These are phyloP conservation scores for Danionella dracula DNA, from an alignment of 2,797 vertebrate genomes.

Conservation along the genomic window DNA sequence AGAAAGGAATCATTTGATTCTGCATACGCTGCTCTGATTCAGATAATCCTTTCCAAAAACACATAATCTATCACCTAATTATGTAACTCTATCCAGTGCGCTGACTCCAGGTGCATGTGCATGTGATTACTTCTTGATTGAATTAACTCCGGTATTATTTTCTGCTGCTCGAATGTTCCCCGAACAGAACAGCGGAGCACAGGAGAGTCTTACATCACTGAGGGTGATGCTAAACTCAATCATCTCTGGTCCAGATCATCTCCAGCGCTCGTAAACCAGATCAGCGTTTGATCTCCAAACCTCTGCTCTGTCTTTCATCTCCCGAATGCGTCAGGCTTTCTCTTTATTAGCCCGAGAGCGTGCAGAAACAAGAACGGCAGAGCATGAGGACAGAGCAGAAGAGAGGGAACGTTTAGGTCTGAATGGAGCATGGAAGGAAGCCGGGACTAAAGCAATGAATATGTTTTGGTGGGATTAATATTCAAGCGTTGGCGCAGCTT, in stretches of 20 bases:
- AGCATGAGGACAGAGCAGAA: background rate
- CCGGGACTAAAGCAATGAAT: no score
- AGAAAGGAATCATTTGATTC: no score
- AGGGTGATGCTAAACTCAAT: background rate
- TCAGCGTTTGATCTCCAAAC: background rate
- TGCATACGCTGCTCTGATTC: no score
- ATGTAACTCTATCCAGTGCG: no score
- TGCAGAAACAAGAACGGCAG: background rate
- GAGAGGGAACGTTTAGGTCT: no score
- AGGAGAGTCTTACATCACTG: background rate
- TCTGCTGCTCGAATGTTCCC: background rate
- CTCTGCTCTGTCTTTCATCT: slow-evolving; percentile 20
- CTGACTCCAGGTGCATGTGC: no score
- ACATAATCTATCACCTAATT: no score
- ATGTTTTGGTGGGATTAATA: no score
- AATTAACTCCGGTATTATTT: background rate
- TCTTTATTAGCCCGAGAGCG: background rate
- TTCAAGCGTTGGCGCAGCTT: no score
- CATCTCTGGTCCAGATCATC: background rate
- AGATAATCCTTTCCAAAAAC: no score
- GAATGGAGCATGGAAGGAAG: no score
- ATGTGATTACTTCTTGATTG: no score
- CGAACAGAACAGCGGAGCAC: background rate
- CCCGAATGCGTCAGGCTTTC: background rate
- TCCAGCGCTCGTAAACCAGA: background rate